Conservation (phyloP, 1,140 invertebrate genomes). For the Muscidifurax raptorellus region DNA sequence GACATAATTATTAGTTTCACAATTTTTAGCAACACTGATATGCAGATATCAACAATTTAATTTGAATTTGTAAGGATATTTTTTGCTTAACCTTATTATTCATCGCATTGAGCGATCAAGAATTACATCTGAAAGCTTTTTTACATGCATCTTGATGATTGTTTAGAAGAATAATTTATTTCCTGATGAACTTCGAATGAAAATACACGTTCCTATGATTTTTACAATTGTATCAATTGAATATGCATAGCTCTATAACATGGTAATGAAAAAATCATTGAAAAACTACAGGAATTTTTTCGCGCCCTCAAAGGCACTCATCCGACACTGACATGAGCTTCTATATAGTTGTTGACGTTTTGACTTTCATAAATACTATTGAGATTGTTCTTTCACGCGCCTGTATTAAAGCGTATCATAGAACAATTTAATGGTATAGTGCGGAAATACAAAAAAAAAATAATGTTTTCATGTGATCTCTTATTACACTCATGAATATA, state of each 20-base stretch:
- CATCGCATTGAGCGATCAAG: neutral
- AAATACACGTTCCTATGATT: neutral
- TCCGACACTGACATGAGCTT: neutral
- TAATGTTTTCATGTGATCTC: conserved; percentile 9
- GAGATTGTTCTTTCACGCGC: neutral
- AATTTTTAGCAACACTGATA: neutral
- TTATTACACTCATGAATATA: conserved; percentile 17
- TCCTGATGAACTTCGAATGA: neutral
- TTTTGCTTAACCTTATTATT: neutral
- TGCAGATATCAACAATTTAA: neutral
- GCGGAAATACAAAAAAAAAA: neutral
- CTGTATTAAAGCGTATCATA: no score
- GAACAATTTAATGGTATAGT: neutral
- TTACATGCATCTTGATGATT: neutral
- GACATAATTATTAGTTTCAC: neutral
- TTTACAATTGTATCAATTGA: no score
- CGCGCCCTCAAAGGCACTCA: no score
- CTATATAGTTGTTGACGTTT: neutral
- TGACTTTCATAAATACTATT: neutral
- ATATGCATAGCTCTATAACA: no score
- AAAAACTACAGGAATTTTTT: neutral
- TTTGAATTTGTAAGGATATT: neutral
- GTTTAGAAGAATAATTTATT: neutral
- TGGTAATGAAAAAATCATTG: no score
- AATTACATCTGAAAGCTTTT: neutral